Evolutionary conservation across 2,888 invertebrate genomes (phyloP).

Genomic region (Eugnorisma glareosa): DNA sequence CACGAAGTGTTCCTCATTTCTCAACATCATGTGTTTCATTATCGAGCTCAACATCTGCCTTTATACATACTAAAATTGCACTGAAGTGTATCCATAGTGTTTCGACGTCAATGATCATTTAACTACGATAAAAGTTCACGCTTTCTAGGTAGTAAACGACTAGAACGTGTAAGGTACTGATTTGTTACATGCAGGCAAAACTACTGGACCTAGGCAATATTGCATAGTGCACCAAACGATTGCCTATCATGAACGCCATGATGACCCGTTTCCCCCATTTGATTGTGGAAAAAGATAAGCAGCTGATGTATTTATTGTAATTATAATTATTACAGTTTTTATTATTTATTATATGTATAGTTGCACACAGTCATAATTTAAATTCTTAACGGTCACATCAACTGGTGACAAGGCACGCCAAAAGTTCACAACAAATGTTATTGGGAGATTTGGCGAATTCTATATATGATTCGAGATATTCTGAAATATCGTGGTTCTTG

Average conservation of each 20-base stretch:
- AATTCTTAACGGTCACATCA: not conserved
- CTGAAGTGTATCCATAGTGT: conserved; percentile 8
- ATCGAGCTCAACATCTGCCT: not conserved
- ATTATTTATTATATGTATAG: not conserved
- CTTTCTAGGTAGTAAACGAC: conserved; percentile 51
- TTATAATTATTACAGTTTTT: not conserved
- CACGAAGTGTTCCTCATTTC: not conserved
- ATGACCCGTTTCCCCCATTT: conserved; percentile 44
- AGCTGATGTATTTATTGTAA: conserved; percentile 14
- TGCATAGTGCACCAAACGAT: conserved; percentile 17
- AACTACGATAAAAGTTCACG: conserved; percentile 34
- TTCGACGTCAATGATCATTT: conserved; percentile 1
- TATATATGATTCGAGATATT: conserved; percentile 14
- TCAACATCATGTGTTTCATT: not conserved
- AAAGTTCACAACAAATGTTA: not conserved
- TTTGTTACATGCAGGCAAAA: conserved; percentile 14
- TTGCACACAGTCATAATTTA: not conserved
- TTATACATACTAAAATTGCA: not conserved
- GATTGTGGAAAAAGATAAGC: conserved; percentile 39
- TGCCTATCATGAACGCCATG: conserved; percentile 27
- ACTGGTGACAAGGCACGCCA: not conserved
- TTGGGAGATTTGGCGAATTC: conserved; percentile 2
- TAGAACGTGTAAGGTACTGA: conserved; percentile 14
- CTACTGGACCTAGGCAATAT: conserved; percentile 30
- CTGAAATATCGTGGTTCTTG: conserved; percentile 40